phyloP scores from a whole-genome alignment of 2,888 invertebrate species.

The Caenorhabditis drosophilae region DNA sequence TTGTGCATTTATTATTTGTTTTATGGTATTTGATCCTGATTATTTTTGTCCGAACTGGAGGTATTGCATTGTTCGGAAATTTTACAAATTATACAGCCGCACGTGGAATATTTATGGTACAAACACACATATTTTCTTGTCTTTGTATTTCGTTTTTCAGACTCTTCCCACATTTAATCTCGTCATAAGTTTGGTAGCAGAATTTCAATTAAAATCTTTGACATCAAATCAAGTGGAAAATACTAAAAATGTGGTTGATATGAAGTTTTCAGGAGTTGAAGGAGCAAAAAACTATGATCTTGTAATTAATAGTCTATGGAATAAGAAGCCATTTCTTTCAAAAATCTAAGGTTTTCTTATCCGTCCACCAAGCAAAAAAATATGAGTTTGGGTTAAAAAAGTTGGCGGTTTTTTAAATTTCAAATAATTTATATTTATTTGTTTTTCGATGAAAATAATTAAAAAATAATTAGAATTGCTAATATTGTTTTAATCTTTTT shows the following conservation, averaged over 20 bases:
- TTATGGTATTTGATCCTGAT: constrained; percentile 16
- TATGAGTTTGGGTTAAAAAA: no score
- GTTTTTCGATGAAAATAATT: no score
- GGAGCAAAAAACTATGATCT: constrained; percentile 20
- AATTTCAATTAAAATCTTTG: constrained; percentile 1
- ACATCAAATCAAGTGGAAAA: constrained; percentile 4
- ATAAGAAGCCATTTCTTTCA: no score
- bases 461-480: no score
- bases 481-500: no score
- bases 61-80: constrained; percentile 14
- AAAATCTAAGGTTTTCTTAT: no score
- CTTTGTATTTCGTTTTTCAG: not conserved
- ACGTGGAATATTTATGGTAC: constrained; percentile 11
- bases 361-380: no score
- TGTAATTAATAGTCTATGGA: constrained; percentile 17
- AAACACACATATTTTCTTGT: no score
- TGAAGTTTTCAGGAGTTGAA: constrained; percentile 10
- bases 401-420: no score
- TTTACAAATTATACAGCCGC: constrained; percentile 22
- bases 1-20: constrained; percentile 19
- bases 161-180: constrained; percentile 18
- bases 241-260: constrained; percentile 9
- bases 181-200: constrained; percentile 15
- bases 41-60: constrained; percentile 11
- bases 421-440: no score